phyloP scores from a whole-genome alignment of 2,113 vertebrate species.

The Hippolais icterina region DNA sequence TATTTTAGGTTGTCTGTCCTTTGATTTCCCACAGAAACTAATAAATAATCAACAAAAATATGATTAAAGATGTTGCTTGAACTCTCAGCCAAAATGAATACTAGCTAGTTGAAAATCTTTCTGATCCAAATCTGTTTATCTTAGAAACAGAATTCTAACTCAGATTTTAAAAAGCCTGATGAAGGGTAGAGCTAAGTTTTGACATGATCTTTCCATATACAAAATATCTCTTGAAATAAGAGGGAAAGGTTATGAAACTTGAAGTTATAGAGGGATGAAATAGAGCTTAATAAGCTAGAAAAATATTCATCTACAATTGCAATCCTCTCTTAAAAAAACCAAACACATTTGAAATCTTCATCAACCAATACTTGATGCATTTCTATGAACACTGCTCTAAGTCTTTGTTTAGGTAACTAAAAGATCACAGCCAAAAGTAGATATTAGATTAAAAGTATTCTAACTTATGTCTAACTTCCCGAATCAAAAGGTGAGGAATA shows the following conservation, averaged over 20 bases:
- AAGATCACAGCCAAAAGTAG: background rate
- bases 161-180: slow-evolving; percentile 69
- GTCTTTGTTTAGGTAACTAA: slow-evolving; percentile 12
- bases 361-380: background rate
- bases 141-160: slow-evolving; percentile 81
- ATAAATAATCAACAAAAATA: slow-evolving; percentile 85
- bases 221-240: slow-evolving; percentile 68
- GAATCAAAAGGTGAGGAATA: background rate
- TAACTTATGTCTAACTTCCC: background rate
- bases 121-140: slow-evolving; percentile 77
- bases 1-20: slow-evolving; percentile 69
- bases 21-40: slow-evolving; percentile 80
- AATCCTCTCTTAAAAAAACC: slow-evolving; percentile 31
- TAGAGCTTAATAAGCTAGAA: slow-evolving; percentile 43
- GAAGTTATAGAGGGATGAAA: slow-evolving; percentile 56
- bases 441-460: background rate
- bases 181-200: slow-evolving; percentile 73
- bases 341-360: slow-evolving; percentile 46
- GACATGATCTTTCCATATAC: slow-evolving; percentile 72
- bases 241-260: slow-evolving; percentile 48
- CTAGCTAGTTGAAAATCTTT: slow-evolving; percentile 70
- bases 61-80: slow-evolving; percentile 79
- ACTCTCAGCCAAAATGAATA: slow-evolving; percentile 67
- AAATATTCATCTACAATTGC: slow-evolving; percentile 55
- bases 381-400: slow-evolving; percentile 22